These are phyloP conservation scores for Agriopis leucophaearia DNA, from an alignment of 2,888 invertebrate genomes.

Conservation along the genomic window DNA sequence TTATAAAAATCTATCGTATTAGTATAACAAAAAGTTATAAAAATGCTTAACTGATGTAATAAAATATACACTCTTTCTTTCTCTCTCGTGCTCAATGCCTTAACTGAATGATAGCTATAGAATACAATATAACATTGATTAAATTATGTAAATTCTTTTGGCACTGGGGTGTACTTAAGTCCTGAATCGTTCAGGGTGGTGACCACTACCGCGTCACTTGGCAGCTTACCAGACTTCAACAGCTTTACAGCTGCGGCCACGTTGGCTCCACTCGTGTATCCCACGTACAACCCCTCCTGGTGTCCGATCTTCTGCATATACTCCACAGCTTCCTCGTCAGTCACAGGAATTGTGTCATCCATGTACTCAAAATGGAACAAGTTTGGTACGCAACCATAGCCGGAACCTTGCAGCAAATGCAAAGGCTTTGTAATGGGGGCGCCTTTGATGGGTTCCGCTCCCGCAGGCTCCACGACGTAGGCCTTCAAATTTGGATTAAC, in stretches of 20 bases:
- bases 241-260: constrained; percentile 78
- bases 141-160: constrained; percentile 54
- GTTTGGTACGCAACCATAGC: constrained; percentile 76
- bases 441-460: constrained; percentile 77
- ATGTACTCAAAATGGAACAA: constrained; percentile 73
- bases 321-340: constrained; percentile 72
- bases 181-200: constrained; percentile 75
- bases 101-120: not conserved
- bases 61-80: not conserved
- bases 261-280: constrained; percentile 80
- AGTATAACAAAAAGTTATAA: too few relatives aligned
- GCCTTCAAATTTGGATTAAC: constrained; percentile 68
- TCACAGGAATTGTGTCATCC: constrained; percentile 74
- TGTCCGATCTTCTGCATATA: constrained; percentile 72
- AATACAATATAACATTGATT: not conserved
- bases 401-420: constrained; percentile 79
- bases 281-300: constrained; percentile 78
- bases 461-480: constrained; percentile 76
- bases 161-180: constrained; percentile 76
- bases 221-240: constrained; percentile 70
- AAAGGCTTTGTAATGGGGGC: constrained; percentile 74
- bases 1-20: not conserved
- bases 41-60: not conserved
- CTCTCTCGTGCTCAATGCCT: not conserved
- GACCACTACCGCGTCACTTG: constrained; percentile 76